These are phyloP conservation scores for Oenanthe oenanthe DNA, from an alignment of 2,113 vertebrate genomes.

Conservation along the genomic window DNA sequence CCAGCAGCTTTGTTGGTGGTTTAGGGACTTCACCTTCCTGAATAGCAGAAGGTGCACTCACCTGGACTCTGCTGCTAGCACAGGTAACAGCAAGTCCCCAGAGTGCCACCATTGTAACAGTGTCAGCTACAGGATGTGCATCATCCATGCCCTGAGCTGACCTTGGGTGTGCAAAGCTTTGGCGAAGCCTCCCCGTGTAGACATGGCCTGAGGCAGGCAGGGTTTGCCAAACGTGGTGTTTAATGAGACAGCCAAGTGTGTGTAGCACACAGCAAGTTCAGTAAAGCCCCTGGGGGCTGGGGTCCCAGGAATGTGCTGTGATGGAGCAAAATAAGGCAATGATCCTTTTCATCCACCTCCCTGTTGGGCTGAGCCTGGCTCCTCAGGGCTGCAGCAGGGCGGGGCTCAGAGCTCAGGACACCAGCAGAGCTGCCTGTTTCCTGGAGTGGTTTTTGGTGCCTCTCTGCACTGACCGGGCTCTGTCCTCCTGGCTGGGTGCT, in stretches of 20 bases:
- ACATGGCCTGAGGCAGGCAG: constrained; percentile 14
- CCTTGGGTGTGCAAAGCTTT: constrained; percentile 27
- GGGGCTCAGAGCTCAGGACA: not conserved
- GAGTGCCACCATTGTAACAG: not conserved
- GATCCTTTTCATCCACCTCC: constrained; percentile 33
- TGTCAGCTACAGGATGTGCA: not conserved
- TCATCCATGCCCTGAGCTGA: constrained; percentile 50
- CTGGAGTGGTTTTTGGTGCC: rapidly evolving
- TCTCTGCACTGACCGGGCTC: not conserved
- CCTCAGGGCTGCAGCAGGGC: not conserved
- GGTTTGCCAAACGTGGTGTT: constrained; percentile 38
- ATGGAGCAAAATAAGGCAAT: not conserved
- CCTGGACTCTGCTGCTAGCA: not conserved
- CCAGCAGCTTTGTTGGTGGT: not conserved
- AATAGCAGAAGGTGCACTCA: not conserved
- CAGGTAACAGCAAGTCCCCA: not conserved
- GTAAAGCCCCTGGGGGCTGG: constrained; percentile 6
- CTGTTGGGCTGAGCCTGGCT: not conserved
- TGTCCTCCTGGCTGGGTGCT: not conserved
- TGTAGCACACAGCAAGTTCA: not conserved
- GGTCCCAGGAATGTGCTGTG: constrained; percentile 53
- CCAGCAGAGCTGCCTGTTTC: not conserved
- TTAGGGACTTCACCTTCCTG: not conserved
- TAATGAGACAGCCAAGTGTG: constrained; percentile 57
- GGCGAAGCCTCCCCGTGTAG: constrained; percentile 8